Evolutionary conservation across 2,113 vertebrate species (phyloP).

Genomic region (Turnix velox): DNA sequence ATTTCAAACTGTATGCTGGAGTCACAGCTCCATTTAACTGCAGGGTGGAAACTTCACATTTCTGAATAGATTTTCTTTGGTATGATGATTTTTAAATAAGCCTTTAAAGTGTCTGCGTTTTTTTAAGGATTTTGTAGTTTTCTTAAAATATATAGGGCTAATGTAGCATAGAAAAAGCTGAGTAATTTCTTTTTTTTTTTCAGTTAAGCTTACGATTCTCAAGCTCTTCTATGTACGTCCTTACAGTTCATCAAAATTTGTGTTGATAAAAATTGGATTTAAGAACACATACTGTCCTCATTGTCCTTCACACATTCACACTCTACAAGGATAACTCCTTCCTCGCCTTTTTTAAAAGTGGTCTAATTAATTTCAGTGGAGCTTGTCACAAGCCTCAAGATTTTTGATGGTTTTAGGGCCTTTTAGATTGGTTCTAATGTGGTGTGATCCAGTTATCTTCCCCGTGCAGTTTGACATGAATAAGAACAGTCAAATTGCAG

Average conservation of each 20-base stretch:
- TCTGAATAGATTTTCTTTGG: background rate
- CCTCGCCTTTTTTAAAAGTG: background rate
- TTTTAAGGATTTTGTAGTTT: background rate
- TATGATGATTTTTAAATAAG: background rate
- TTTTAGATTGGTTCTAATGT: background rate
- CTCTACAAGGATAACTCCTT: background rate
- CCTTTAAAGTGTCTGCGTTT: background rate
- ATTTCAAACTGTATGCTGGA: background rate
- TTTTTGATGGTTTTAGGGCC: background rate
- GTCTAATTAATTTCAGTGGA: background rate
- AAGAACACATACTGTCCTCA: background rate
- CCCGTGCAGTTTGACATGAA: background rate
- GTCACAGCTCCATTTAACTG: background rate
- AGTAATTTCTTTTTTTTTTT: background rate
- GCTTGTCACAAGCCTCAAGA: background rate
- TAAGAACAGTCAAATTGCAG: no score
- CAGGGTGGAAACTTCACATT: background rate
- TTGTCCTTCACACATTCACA: background rate
- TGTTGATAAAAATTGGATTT: background rate
- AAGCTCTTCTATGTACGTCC: background rate
- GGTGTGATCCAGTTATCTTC: background rate
- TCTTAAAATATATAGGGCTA: background rate
- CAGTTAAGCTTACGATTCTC: background rate
- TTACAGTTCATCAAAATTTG: background rate
- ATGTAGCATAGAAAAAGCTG: background rate